Evolutionary conservation across 2,113 vertebrate genomes (phyloP).

Genomic region (Coreoperca whiteheadi): DNA sequence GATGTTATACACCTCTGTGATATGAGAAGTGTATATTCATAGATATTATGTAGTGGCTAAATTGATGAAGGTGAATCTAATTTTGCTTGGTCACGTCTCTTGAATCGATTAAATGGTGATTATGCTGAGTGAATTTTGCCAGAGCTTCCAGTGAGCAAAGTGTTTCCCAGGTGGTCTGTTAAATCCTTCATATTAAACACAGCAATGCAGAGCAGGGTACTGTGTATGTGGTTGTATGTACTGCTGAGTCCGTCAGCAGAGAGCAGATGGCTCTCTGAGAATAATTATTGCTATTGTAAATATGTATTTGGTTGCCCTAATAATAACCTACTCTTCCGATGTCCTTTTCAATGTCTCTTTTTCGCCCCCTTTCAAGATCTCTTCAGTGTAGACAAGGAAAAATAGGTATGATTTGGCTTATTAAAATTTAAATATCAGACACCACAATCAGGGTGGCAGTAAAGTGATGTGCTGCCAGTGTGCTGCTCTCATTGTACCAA

Average conservation of each 20-base stretch:
- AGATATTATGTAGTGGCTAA: neutral
- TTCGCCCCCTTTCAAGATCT: neutral
- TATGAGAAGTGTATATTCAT: neutral
- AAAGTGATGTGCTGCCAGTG: constrained; percentile 4
- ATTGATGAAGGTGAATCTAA: constrained; percentile 29
- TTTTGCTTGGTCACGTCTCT: constrained; percentile 2
- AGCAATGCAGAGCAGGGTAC: neutral
- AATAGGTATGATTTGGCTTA: constrained; percentile 4
- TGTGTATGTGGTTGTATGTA: neutral
- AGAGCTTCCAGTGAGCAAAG: neutral
- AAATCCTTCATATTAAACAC: constrained; percentile 24
- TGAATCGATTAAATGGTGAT: constrained; percentile 7
- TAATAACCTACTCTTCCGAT: constrained; percentile 31
- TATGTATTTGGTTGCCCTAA: constrained; percentile 43
- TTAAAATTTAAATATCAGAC: constrained; percentile 14
- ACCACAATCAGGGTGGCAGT: neutral
- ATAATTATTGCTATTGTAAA: constrained; percentile 47
- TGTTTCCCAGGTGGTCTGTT: neutral
- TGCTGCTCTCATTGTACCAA: neutral
- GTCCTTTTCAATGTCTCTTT: neutral
- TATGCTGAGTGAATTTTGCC: neutral
- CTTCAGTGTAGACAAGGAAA: neutral
- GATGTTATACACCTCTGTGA: constrained; percentile 3
- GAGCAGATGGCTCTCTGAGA: constrained; percentile 52
- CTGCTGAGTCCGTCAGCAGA: constrained; percentile 25